These are phyloP conservation scores for Steinernema khuongi DNA, from an alignment of 1,140 invertebrate genomes.

Conservation along the genomic window DNA sequence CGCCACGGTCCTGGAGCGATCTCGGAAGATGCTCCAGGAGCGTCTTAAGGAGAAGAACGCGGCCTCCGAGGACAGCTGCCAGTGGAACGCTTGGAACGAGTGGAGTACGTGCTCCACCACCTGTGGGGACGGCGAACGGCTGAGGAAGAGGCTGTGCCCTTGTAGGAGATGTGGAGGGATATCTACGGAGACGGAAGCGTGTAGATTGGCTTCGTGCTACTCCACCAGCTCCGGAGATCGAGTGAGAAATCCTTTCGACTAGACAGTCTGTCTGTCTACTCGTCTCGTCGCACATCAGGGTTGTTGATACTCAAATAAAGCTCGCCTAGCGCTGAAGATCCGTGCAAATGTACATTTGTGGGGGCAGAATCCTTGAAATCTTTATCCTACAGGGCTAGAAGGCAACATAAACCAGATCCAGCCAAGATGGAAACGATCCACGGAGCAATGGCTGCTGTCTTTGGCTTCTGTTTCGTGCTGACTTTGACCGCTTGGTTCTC, in stretches of 20 bases:
- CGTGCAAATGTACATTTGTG: too few species aligned
- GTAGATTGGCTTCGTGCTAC: not conserved
- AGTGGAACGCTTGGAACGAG: constrained; percentile 29
- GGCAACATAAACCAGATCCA: too few species aligned
- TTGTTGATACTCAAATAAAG: not conserved
- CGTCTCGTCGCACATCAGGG: not conserved
- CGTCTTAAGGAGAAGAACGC: not conserved
- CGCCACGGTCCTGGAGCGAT: not conserved
- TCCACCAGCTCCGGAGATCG: not conserved
- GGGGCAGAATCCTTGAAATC: too few species aligned
- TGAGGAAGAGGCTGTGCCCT: constrained; percentile 21
- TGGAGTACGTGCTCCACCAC: constrained; percentile 27
- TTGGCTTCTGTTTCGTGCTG: too few species aligned
- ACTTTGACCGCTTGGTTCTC: too few species aligned
- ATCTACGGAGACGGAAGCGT: not conserved
- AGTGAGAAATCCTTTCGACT: not conserved
- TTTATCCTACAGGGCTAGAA: too few species aligned
- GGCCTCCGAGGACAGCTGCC: not conserved
- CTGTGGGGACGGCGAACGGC: constrained; percentile 32
- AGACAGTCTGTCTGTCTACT: not conserved
- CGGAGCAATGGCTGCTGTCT: too few species aligned
- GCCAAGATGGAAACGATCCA: too few species aligned
- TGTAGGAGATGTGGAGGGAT: not conserved
- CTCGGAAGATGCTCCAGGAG: not conserved
- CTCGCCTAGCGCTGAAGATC: not conserved